Percentiles rank a stretch among this genome's conserved stretches.
Conservation (phyloP, 2,113 vertebrate genomes). For the Leptosomus discolor region DNA sequence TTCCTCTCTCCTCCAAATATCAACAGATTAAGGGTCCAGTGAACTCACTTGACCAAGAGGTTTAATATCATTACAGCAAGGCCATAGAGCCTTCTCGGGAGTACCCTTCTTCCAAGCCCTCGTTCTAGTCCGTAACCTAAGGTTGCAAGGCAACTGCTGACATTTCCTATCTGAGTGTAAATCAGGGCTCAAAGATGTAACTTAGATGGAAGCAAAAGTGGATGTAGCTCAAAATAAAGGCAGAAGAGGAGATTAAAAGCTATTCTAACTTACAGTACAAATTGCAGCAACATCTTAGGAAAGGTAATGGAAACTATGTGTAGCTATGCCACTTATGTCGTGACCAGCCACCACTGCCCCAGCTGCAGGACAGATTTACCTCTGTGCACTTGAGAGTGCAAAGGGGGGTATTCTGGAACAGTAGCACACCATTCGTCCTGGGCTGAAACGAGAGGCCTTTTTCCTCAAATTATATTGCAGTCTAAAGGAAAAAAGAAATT, state of each 20-base stretch:
- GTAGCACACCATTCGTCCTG: not conserved
- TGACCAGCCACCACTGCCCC: fast-evolving
- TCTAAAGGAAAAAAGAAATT: not conserved
- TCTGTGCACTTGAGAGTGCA: not conserved
- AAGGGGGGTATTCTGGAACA: not conserved
- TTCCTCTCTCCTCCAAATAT: not conserved
- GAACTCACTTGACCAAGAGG: not conserved
- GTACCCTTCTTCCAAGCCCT: not conserved
- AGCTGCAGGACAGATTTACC: not conserved
- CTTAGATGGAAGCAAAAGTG: not conserved
- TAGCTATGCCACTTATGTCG: not conserved
- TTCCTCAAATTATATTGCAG: not conserved
- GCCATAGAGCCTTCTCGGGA: not conserved
- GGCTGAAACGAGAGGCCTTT: not conserved
- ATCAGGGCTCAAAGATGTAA: not conserved
- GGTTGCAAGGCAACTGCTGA: not conserved
- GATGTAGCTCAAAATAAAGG: not conserved
- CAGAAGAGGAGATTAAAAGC: not conserved
- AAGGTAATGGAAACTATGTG: not conserved
- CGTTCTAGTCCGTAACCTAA: fast-evolving
- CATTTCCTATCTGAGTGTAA: not conserved
- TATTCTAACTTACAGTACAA: not conserved
- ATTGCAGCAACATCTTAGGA: not conserved
- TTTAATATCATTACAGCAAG: not conserved
- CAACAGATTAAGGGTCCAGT: not conserved